Base-by-base conservation (phyloP, 30 jellyfish, hydroid and myxozoan species). In the Turritopsis dohrnii region DNA sequence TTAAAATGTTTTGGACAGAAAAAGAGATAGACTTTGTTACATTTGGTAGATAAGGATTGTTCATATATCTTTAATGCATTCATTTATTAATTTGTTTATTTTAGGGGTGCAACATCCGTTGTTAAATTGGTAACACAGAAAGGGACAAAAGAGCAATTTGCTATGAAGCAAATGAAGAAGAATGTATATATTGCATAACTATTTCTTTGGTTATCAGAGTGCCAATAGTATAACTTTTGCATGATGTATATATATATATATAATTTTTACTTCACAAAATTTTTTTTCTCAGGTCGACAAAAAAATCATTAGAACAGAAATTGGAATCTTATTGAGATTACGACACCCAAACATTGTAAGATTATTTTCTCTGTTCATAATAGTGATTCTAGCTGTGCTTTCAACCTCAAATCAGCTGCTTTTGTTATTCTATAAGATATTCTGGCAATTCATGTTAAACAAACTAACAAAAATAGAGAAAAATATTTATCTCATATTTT, bases 31-130 rank as follows among this genome's bases (percentile, higher is more conserved):
- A n/a, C n/a, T n/a, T n/a, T n/a, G n/a, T n/a, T n/a, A n/a, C n/a
- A n/a, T n/a, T n/a, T n/a, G n/a, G n/a, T n/a, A n/a, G n/a, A n/a
- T n/a, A n/a, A n/a, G n/a, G n/a, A n/a, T n/a, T n/a, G n/a, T n/a
- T n/a, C n/a, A n/a, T n/a, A n/a, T n/a, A n/a, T n/a, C n/a, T n/a
- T n/a, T n/a, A n/a, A n/a, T n/a, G n/a, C 60, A 41, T 5, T 28
- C 53, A 41, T 41, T 41, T 41, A 13, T 41, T 13, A 3, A 41
- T 41, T 41, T 82, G 17, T 76, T 66, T 65, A 66, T 83, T 73
- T 25, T 31, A 92, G 98, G 60, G 98, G 98, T 23, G 98, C 98
- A 79, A 92, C 98, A 3, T 92, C 98, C 8, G 95, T 87, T 72
- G 98, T 92, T 29, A 87, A 92, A 66, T 84, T 84, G 53, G 96